Evolutionary conservation across 2,888 invertebrate species (phyloP).

Genomic region (Helobdella robusta): DNA sequence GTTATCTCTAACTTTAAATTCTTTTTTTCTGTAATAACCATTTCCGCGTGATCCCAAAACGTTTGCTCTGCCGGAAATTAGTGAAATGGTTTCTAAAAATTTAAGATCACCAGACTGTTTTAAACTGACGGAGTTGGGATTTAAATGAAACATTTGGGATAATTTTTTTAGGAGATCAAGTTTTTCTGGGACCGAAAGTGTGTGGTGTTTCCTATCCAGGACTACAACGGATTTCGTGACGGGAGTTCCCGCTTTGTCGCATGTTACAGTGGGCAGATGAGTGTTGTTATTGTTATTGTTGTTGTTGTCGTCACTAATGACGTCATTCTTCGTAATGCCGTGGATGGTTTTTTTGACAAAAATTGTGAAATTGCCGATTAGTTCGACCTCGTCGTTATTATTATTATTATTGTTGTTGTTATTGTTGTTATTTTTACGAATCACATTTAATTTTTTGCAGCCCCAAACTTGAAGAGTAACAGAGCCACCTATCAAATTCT

Average conservation of each 20-base stretch:
- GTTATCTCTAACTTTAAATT: too few species aligned
- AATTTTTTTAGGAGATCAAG: slow-evolving; percentile 49
- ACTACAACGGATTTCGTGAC: slow-evolving; percentile 60
- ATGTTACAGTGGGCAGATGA: slow-evolving; percentile 41
- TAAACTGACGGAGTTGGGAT: slow-evolving; percentile 41
- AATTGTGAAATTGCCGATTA: not conserved
- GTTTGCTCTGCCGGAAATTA: slow-evolving; percentile 46
- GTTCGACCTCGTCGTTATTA: not conserved
- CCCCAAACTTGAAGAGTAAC: too few species aligned
- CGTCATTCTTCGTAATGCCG: not conserved
- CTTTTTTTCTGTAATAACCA: too few species aligned
- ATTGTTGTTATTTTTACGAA: not conserved
- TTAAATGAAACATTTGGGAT: slow-evolving; percentile 40
- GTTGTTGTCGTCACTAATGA: slow-evolving; percentile 12
- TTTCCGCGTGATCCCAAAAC: too few species aligned
- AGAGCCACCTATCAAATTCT: too few species aligned
- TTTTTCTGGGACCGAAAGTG: slow-evolving; percentile 59
- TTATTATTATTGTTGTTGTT: not conserved
- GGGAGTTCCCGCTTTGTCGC: slow-evolving; percentile 48
- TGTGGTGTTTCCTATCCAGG: slow-evolving; percentile 60
- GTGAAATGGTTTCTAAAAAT: slow-evolving; percentile 42
- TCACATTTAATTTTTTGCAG: not conserved
- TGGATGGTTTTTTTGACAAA: not conserved
- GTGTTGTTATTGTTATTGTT: not conserved
- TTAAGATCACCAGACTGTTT: slow-evolving; percentile 39